A percentile compares a stretch with the other conserved stretches of the same genome.
These are phyloP conservation scores for Sclerodermus sp. DNA, from an alignment of 2,888 invertebrate species.

Conservation along the genomic window DNA sequence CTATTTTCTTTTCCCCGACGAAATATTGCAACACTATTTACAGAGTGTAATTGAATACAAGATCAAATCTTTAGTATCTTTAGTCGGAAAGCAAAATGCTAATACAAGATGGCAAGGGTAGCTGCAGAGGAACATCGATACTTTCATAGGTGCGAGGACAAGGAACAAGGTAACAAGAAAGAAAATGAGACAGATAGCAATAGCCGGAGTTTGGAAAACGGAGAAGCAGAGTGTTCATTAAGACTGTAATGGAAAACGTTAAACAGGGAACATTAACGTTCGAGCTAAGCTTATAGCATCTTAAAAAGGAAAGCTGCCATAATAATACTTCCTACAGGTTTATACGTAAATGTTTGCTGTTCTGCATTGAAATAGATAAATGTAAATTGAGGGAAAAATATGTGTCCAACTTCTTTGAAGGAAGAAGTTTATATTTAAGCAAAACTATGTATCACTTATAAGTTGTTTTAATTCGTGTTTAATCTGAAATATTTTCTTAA, in stretches of 20 bases:
- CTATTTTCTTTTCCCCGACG: too few species aligned
- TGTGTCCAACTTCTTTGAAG: too few species aligned
- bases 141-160: slow-evolving; percentile 18
- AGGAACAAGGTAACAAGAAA: slow-evolving; percentile 8
- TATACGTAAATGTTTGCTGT: slow-evolving; percentile 11
- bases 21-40: too few species aligned
- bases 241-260: slow-evolving; percentile 43
- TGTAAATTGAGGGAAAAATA: too few species aligned
- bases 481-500: too few species aligned
- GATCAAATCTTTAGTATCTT: slow-evolving; percentile 13
- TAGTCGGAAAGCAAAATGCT: slow-evolving; percentile 26
- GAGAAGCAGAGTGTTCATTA: slow-evolving; percentile 38
- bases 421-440: too few species aligned
- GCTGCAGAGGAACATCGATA: slow-evolving; percentile 20
- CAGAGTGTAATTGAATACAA: not conserved
- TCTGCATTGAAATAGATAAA: not conserved
- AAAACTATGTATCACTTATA: too few species aligned
- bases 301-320: slow-evolving; percentile 24
- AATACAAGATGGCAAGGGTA: slow-evolving; percentile 18
- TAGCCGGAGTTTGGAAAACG: slow-evolving; percentile 13
- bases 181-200: slow-evolving; percentile 20
- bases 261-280: slow-evolving; percentile 41
- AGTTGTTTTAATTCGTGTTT: too few species aligned
- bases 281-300: slow-evolving; percentile 28
- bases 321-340: slow-evolving; percentile 4